Percentiles rank a stretch among this genome's conserved stretches.
Conservation (phyloP, 2,113 vertebrate genomes). For the Struthio camelus region DNA sequence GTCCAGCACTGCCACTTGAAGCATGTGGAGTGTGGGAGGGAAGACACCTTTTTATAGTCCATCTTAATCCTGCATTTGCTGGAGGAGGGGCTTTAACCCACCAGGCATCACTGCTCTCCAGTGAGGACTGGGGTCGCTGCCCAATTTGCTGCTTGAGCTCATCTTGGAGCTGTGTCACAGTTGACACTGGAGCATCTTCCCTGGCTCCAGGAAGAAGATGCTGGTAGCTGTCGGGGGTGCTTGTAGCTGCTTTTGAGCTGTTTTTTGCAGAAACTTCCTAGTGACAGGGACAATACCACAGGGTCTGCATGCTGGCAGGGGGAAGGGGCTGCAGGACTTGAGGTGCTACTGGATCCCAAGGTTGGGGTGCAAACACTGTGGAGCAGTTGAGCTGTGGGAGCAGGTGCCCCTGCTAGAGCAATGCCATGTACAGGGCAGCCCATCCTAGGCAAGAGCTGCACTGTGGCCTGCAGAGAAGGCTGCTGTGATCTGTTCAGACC, state of each 20-base stretch:
- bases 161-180: not conserved
- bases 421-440: rapidly evolving
- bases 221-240: not conserved
- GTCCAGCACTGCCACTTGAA: not conserved
- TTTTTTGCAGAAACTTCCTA: not conserved
- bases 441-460: rapidly evolving
- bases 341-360: no score
- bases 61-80: not conserved
- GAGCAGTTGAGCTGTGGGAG: no score
- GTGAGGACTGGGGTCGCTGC: not conserved
- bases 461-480: not conserved
- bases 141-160: not conserved
- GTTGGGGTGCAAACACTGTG: not conserved
- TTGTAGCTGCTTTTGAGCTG: not conserved
- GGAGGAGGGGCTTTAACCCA: not conserved
- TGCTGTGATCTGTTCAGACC: rapidly evolving
- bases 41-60: not conserved
- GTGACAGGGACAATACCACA: not conserved
- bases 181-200: not conserved
- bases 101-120: no score
- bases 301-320: not conserved
- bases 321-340: not conserved
- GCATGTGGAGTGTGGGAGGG: not conserved
- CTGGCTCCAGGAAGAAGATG: not conserved
- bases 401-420: rapidly evolving